Evolutionary conservation across 2,888 invertebrate species (phyloP).

Genomic region (Agriopis leucophaearia): DNA sequence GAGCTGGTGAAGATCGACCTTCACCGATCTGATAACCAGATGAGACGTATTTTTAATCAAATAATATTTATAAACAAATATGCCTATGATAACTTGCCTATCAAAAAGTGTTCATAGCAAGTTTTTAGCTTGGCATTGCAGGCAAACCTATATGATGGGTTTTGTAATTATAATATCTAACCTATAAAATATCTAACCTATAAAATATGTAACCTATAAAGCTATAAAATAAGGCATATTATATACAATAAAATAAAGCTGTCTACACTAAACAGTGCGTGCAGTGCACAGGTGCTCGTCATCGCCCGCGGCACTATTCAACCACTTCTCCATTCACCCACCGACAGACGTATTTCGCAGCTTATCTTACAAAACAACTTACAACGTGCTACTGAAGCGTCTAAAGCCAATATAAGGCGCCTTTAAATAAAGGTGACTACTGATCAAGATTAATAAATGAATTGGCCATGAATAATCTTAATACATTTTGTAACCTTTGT

Average conservation of each 20-base stretch:
- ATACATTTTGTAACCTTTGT: slow-evolving; percentile 12
- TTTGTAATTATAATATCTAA: too few relatives aligned
- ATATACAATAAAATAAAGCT: slow-evolving; percentile 17
- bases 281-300: slow-evolving; percentile 9
- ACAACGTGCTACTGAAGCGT: slow-evolving; percentile 24
- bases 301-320: slow-evolving; percentile 12
- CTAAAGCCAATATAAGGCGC: slow-evolving; percentile 23
- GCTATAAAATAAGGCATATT: too few relatives aligned
- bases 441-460: slow-evolving; percentile 12
- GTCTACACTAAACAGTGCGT: slow-evolving; percentile 1
- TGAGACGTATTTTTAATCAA: too few relatives aligned
- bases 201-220: background rate
- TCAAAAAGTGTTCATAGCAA: too few relatives aligned
- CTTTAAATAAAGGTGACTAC: slow-evolving; percentile 13
- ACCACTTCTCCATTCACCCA: slow-evolving; percentile 12
- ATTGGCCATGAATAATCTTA: slow-evolving; percentile 11
- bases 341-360: slow-evolving; percentile 9
- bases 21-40: too few relatives aligned
- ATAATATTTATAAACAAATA: too few relatives aligned
- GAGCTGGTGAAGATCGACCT: too few relatives aligned
- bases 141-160: too few relatives aligned
- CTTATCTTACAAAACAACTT: slow-evolving; percentile 26
- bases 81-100: too few relatives aligned
- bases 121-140: too few relatives aligned
- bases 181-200: too few relatives aligned